Base-by-base conservation (phyloP, 1,140 invertebrate genomes). In the fruit fly (Drosophila melanogaster) region DNA sequence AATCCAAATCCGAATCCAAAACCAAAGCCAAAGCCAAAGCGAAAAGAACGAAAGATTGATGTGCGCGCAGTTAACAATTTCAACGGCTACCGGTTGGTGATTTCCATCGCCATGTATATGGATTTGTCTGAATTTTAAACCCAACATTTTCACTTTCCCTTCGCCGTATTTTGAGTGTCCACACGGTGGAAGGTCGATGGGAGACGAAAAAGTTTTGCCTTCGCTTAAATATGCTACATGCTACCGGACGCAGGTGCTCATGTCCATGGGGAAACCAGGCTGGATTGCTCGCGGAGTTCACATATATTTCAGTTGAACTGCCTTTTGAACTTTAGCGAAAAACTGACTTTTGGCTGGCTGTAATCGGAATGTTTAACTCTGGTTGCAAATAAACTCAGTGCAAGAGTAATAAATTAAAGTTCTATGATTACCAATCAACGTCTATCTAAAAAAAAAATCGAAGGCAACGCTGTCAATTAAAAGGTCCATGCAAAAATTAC, bases 51-150 rank as follows among this genome's bases (percentile, higher is more conserved):
- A 47, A 69, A 83, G 84, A 89, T 89, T 89, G 84, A 89, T 89
- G 81, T 89, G 84, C 85, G 69, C 76, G 83, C 84, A 90, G 83
- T 85, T 85, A 70, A 65, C 73, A 79, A 71, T 75, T 79, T 79
- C 75, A 77, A 77, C 50, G 70, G 79, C 71, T 89, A 71, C 77
- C 67, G 75, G 70, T 41, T 77, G 53, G 43, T 81, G 78, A 86
- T 86, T 86, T 78, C 70, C 59, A 84, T 14, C 22, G 22, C 44
- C 22, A 24, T 26, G 22, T 47, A 17, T 47, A 12, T 47, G 22
- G 22, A 47, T 56, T 85, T 69, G 67, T 70, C 69, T 49, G 60
- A 67, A 60, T 72, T 77, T 60, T 46, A 19, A 71, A 77, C 53
- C 47, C 30, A 10, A 12, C 61, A 26, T 54, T 67, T 56, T 54